phyloP scores from a whole-genome alignment of 2,797 vertebrate species.

The Leuciscus waleckii region DNA sequence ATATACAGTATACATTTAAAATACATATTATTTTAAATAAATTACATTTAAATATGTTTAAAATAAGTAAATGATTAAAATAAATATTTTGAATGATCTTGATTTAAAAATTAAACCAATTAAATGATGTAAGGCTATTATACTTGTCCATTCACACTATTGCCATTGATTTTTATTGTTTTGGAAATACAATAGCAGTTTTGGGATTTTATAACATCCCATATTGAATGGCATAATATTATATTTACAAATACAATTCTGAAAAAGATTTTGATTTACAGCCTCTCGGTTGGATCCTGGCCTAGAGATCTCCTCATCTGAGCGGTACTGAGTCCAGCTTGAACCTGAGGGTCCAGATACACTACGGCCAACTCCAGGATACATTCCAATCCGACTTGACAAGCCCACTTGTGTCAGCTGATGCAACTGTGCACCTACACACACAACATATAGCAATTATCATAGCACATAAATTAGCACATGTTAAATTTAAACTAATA shows the following conservation, averaged over 20 bases:
- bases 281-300: conserved; percentile 82
- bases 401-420: conserved; percentile 96
- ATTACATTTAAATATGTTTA: neutral
- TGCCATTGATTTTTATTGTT: neutral
- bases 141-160: neutral
- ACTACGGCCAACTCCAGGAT: conserved; percentile 88
- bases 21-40: neutral
- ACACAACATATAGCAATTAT: neutral
- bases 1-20: neutral
- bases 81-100: neutral
- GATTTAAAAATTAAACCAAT: neutral
- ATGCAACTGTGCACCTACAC: conserved; percentile 92
- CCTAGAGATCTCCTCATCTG: conserved; percentile 86
- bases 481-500: neutral
- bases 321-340: conserved; percentile 88
- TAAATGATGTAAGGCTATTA: neutral
- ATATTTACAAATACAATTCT: neutral
- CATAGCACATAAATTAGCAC: neutral
- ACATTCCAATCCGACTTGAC: conserved; percentile 89
- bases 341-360: conserved; percentile 87
- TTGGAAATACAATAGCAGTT: neutral
- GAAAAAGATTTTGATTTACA: conserved; percentile 78
- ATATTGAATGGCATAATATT: neutral
- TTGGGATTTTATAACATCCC: neutral
- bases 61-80: neutral